Base-by-base conservation (phyloP, 1,140 invertebrate genomes). In the Cardiocondyla obscurior region DNA sequence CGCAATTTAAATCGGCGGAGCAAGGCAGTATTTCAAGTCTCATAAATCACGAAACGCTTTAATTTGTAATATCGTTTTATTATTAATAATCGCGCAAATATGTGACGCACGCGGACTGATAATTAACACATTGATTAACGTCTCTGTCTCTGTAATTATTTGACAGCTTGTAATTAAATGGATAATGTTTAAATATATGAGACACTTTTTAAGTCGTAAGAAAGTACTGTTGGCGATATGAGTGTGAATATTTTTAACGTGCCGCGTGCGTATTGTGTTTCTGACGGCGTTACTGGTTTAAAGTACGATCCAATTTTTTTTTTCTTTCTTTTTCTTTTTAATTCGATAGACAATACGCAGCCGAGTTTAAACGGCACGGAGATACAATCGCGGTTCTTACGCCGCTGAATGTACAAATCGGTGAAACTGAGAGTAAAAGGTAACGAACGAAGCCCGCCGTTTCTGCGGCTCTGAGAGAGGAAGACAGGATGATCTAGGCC, bases 401-500 rank as follows among this genome's bases (percentile, higher is more conserved):
- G 33, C 36, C 39, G 74, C 42, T 42, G 46, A 77, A 10, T 79
- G 49, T 79, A 67, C 36, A 79, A 79, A 79, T 79, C 62, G 49
- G 74, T 79, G 74, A 79, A 79, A 79, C 74, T 79, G 74, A 79
- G 74, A 81, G 55, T 81, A 81, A 81, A 81, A 81, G 53, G 67
- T 81, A 72, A 72, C 69, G 42, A 72, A 72, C 69, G 42, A 73
- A 81, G 77, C 67, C 42, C 51, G 22, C 36, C 53, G 44, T 76
- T 83, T 73, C 55, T 28, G 8, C 10, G 39, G 70, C 64, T 70
- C 51, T 10, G 86, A 72, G 76, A 88, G 83, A 88, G 81, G 86
- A 83, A 88, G 84, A 79, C 83, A 90, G 87, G 92, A 92, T 91
- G 90, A 93, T 92, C 90, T 92, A 92, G 92, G 92, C 90, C 92